Base-by-base conservation (phyloP, 2,888 invertebrate species). In the Hetaerina titia region DNA sequence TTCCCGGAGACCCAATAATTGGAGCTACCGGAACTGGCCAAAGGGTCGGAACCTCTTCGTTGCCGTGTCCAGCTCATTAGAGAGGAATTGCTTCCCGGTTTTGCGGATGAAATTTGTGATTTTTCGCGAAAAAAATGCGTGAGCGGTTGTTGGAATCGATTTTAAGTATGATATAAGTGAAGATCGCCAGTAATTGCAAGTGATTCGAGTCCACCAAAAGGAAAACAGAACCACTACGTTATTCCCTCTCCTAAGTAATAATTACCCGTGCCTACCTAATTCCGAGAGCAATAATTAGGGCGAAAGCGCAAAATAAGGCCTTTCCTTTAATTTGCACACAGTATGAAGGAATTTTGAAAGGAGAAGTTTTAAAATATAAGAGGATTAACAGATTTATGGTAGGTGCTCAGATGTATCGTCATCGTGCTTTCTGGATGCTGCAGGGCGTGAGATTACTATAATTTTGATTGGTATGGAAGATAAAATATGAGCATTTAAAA, bases 21-120 rank as follows among this genome's bases (percentile, higher is more conserved):
- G 81, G 81, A 31, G 81, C 81, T 81, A 81, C 81, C 81, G 81
- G 81, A 81, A 81, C 81, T 31, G 81, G 31, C 81, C 81, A 81
- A 81, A 81, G 81, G 81, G 13, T 81, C 81, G 31, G 81, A 81
- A 31, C 81, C 13, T 22, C 15, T 31, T n/a, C 25, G 25, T n/a
- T 13, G 25, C 81, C 11, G 25, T 81, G 31, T 31, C 31, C 25
- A 81, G 31, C 81, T 81, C 81, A 81, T 81, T 81, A 81, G 31
- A 25, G 25, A n/a, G 22, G 81, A 31, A 81, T 5, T n/a, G 31
- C 81, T 31, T 81, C n/a, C 45, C 81, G 25, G 81, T 81, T 81
- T 81, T 31, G 81, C 81, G 4, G 81, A 15, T 11, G 81, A 81
- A 31, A 81, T 31, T 31, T 15, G 31, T 11, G 2, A 11, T 31